These are phyloP conservation scores for Leptopilina drosophilae DNA, from an alignment of 2,888 invertebrate species.

Conservation along the genomic window DNA sequence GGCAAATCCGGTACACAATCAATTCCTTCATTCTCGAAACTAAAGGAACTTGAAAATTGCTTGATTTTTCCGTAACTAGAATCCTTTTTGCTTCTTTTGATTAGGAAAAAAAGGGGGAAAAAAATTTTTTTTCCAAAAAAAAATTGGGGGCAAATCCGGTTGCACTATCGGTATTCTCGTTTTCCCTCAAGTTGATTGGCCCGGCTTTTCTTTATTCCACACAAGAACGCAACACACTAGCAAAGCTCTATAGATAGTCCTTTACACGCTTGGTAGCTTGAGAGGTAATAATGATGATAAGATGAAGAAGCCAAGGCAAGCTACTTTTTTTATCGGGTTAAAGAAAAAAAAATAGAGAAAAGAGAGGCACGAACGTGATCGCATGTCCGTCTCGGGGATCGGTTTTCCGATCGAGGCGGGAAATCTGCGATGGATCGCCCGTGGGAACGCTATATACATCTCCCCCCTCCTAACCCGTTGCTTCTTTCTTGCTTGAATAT, in stretches of 20 bases:
- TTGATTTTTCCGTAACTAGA: too few species aligned
- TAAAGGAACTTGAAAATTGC: too few species aligned
- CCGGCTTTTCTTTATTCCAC: conserved; percentile 57
- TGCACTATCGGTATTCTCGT: conserved; percentile 52
- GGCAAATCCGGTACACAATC: too few species aligned
- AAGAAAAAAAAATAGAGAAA: not conserved
- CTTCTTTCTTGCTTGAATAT: not conserved
- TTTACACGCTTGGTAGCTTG: conserved; percentile 72
- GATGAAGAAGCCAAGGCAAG: conserved; percentile 45
- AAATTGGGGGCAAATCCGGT: conserved; percentile 32
- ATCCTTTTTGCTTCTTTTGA: too few species aligned
- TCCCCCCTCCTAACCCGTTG: not conserved
- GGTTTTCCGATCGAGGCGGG: conserved; percentile 21
- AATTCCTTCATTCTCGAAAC: too few species aligned
- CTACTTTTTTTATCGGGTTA: not conserved
- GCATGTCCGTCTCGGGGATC: conserved; percentile 25
- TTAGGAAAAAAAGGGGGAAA: too few species aligned
- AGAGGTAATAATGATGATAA: conserved; percentile 58
- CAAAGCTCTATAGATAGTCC: conserved; percentile 72
- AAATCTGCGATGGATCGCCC: conserved; percentile 38
- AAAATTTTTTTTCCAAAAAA: conserved; percentile 1
- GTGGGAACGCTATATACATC: conserved; percentile 34
- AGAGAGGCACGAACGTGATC: conserved; percentile 35
- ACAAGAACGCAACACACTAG: conserved; percentile 71
- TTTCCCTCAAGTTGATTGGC: conserved; percentile 45